A percentile compares a stretch with the other conserved stretches of the same genome.
phyloP scores from a whole-genome alignment of 2,888 invertebrate species.

The Eupithecia insigniata region DNA sequence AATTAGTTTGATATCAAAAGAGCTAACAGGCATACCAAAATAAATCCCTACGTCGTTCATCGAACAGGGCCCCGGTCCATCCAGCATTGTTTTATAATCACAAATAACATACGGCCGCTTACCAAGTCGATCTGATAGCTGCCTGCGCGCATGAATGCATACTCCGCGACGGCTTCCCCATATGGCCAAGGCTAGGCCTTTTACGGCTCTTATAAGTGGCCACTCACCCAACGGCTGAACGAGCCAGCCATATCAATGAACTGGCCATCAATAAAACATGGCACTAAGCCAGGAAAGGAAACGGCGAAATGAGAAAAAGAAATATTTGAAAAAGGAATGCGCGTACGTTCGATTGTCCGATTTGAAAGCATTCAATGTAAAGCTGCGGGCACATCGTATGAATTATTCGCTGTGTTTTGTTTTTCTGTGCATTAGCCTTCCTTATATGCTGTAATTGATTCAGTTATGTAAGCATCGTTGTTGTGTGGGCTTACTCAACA shows the following conservation, averaged over 20 bases:
- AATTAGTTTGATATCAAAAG: background rate
- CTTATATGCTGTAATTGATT: slow-evolving; percentile 69
- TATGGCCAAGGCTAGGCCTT: slow-evolving; percentile 83
- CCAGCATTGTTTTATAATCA: slow-evolving; percentile 51
- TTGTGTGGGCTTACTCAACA: slow-evolving; percentile 61
- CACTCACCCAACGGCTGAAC: slow-evolving; percentile 83
- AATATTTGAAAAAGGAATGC: slow-evolving; percentile 79
- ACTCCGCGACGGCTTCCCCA: slow-evolving; percentile 79
- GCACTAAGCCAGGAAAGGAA: slow-evolving; percentile 82
- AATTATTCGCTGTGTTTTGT: slow-evolving; percentile 65
- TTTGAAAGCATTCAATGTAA: slow-evolving; percentile 80
- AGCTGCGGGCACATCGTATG: slow-evolving; percentile 69
- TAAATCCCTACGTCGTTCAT: slow-evolving; percentile 10
- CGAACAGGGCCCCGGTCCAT: slow-evolving; percentile 13
- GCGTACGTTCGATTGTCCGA: slow-evolving; percentile 74
- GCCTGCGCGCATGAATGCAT: slow-evolving; percentile 79
- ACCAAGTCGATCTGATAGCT: slow-evolving; percentile 70
- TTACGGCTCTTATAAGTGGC: slow-evolving; percentile 82
- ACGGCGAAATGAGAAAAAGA: slow-evolving; percentile 81
- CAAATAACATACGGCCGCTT: slow-evolving; percentile 58
- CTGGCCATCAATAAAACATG: slow-evolving; percentile 84
- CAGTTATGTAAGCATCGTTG: slow-evolving; percentile 67
- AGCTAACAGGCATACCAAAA: background rate
- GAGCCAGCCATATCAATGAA: slow-evolving; percentile 84
- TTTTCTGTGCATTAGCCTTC: slow-evolving; percentile 51